Evolutionary conservation across 1,140 invertebrate species (phyloP).

Genomic region (Meloidogyne hapla): DNA sequence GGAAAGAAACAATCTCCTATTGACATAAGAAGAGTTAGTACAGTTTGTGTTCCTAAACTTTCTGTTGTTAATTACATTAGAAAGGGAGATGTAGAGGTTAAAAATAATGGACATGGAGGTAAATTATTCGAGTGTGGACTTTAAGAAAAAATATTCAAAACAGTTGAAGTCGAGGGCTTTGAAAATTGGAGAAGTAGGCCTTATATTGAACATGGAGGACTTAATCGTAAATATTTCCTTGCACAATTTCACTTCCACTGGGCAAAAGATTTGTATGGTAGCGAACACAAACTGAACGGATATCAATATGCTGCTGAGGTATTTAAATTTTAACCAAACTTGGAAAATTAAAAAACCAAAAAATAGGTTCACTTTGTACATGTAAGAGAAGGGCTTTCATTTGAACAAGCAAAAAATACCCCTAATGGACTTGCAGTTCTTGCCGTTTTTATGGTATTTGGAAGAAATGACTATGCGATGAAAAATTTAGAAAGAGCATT

Average conservation of each 20-base stretch:
- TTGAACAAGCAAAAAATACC: slow-evolving; percentile 26
- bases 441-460: slow-evolving; percentile 53
- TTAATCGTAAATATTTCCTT: slow-evolving; percentile 74
- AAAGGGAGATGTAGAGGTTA: slow-evolving; percentile 45
- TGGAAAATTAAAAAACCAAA: too few relatives aligned
- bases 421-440: slow-evolving; percentile 59
- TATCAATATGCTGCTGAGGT: slow-evolving; percentile 64
- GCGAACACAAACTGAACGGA: slow-evolving; percentile 81
- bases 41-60: slow-evolving; percentile 33
- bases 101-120: slow-evolving; percentile 59
- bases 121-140: slow-evolving; percentile 24
- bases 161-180: slow-evolving; percentile 58
- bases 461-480: slow-evolving; percentile 33
- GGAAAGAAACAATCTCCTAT: slow-evolving; percentile 24
- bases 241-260: slow-evolving; percentile 81
- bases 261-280: slow-evolving; percentile 78
- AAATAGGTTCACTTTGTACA: slow-evolving; percentile 58
- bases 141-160: slow-evolving; percentile 20
- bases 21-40: slow-evolving; percentile 9
- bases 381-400: slow-evolving; percentile 49
- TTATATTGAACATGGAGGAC: slow-evolving; percentile 70
- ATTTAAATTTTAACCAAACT: too few relatives aligned
- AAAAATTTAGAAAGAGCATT: slow-evolving; percentile 35
- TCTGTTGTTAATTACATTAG: slow-evolving; percentile 57
- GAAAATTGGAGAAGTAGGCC: slow-evolving; percentile 47